A percentile compares a stretch with the other conserved stretches of the same genome.
These are phyloP conservation scores for Phalacrocorax aristotelis DNA, from an alignment of 2,113 vertebrate species.

Conservation along the genomic window DNA sequence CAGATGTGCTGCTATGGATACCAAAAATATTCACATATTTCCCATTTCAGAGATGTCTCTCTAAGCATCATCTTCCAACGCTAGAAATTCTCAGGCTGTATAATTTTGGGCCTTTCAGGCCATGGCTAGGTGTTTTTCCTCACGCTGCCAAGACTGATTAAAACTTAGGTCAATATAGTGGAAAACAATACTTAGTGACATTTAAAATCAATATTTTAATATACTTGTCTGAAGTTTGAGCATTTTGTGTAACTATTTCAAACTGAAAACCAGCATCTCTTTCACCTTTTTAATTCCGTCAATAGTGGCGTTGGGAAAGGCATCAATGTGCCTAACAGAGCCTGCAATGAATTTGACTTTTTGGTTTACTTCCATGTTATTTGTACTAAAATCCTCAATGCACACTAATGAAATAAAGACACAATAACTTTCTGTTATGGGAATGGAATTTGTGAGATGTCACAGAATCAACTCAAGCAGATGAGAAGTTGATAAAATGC, in stretches of 20 bases:
- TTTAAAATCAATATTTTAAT: neutral
- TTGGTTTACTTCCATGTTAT: neutral
- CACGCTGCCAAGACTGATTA: neutral
- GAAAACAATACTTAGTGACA: neutral
- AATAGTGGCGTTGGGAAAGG: neutral
- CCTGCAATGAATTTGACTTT: slow-evolving; percentile 30
- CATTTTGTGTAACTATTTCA: neutral
- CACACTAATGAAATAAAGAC: neutral
- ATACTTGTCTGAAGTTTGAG: neutral
- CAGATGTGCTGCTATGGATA: neutral
- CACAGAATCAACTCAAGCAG: neutral
- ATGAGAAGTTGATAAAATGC: neutral
- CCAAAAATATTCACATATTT: neutral
- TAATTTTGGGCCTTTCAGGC: neutral
- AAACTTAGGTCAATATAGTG: neutral
- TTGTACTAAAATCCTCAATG: neutral
- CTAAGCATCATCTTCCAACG: neutral
- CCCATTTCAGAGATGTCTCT: neutral
- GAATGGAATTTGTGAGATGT: neutral
- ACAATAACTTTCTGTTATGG: neutral
- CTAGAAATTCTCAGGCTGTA: neutral
- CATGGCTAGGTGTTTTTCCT: rapidly evolving
- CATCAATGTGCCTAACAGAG: neutral
- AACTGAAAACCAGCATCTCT: neutral
- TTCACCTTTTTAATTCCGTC: neutral